Evolutionary conservation across 1,140 invertebrate genomes (phyloP), one percentile per base, ranked within the genome.

Genomic region (Forficula auricularia): DNA sequence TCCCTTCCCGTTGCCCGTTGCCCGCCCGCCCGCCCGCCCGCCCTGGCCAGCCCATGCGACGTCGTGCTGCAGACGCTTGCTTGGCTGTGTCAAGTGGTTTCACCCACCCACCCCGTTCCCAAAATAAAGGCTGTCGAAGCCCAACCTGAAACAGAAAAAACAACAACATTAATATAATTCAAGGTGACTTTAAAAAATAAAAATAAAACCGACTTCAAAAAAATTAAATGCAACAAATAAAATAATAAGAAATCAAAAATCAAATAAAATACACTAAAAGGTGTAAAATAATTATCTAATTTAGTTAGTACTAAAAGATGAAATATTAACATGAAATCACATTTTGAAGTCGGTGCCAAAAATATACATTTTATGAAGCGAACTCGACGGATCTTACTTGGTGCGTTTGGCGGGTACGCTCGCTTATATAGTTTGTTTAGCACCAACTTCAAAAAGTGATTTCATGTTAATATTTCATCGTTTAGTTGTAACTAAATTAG

Each of bases 51-150:
- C 38, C 6, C 27, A 13, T 20, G 27, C 18, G n/a, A 16, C 40
- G 6, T 15, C 33, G 34, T 16, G 33, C 41, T 31, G 38, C 35
- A 38, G 22, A 19, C 41, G 27, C 41, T 12, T 43, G 30, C 12
- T 16, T 43, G 33, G 18, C 16, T 35, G 27, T 19, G 41, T 42
- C 20, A 36, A 48, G 64, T 67, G 64, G 64, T 67, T 67, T 66
- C 64, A 67, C 63, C 64, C 64, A 66, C 64, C 64, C 64, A 60
- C 63, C 64, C 64, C 61, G 57, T 58, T 57, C 57, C 60, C 62
- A 58, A 58, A 18, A 38, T 18, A 41, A 18, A 30, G 35, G 33
- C 31, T 36, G 38, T 15, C 42, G 35, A 40, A 31, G 44, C 34
- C 27, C 19, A 31, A 38, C 43, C 38, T 14, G 33, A 38, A 36